Evolutionary conservation across 1,140 invertebrate species (phyloP), one percentile per base, ranked within the genome.

Genomic region (Oryctes rhinoceros): DNA sequence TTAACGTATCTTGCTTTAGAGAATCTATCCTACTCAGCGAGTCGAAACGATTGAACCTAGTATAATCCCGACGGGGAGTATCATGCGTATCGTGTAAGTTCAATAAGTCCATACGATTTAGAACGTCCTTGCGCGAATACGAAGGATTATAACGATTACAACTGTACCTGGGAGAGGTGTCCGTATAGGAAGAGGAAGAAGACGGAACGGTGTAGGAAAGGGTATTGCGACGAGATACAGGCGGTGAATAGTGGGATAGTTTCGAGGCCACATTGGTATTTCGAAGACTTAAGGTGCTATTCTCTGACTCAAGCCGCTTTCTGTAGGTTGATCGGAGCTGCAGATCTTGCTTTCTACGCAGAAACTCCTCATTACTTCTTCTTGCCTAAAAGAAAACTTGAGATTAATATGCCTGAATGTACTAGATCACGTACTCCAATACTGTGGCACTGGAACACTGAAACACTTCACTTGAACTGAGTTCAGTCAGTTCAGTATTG

Each of bases 271-370:
- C 77, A 78, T 82, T 82, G 80, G 82, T 82, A 62, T 82, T 82
- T 82, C 83, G 83, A 71, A 82, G 81, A 82, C 82, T 82, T 78
- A 76, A 62, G 24, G 83, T 81, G 81, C 81, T 87, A 82, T 81
- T 87, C 79, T 83, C 85, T 10, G 83, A 86, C 79, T 84, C 86
- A 48, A 77, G 84, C 71, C 85, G 86, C 76, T 88, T 86, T 24
- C 90, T 88, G 18, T 81, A 84, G 35, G 89, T 88, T 20, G 89
- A 89, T 35, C 90, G 88, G 47, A 85, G 84, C 79, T 90, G 89
- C 39, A 91, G 82, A 44, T 88, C 86, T 80, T 86, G 86, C 80
- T 89, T 87, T 75, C 88, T 88, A 30, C 83, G 83, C 13, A 89
- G 83, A 79, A 89, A 89, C 76, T 91, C 89, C n/a, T 86, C 85